Base-by-base conservation (phyloP, 2,888 invertebrate genomes). In the Tetropium fuscum region DNA sequence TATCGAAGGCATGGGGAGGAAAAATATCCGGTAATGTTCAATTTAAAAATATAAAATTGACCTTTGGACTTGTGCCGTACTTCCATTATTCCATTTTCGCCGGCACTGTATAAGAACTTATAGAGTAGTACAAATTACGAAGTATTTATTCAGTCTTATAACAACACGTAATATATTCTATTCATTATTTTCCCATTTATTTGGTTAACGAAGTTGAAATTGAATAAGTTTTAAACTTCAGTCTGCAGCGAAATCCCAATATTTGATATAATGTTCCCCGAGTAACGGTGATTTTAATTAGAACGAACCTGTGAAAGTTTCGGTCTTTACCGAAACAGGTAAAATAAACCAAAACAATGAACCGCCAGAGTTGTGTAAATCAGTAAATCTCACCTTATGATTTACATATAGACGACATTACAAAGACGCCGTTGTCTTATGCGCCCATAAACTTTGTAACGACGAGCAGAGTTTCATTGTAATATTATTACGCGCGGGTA, bases 401-500 rank as follows among this genome's bases (percentile, higher is more conserved):
- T 48, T 36, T 48, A 36, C 48, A 48, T 48, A 48, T 34, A 48
- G 32, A 36, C 36, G 32, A n/a, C 32, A 34, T 20, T 20, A 48
- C 47, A 48, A 20, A 34, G 34, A 34, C 47, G 19, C 16, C 32
- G 22, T n/a, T 22, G 36, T 36, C 36, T 48, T 48, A 34, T 48
- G 15, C 20, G 40, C 51, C 27, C 18, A 25, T 51, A 51, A 38
- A 51, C 40, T 40, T 51, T 40, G 16, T 36, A 36, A 49, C 48
- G 22, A 8, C 38, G 22, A 10, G 20, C 51, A 25, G 10, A 16
- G 25, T 51, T 25, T 51, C 51, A 38, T 51, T 48, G 15, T 11
- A 36, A 40, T n/a, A n/a, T 51, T 51, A 40, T 51, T 51, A 51
- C n/a, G 16, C 18, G 40, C 27, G 40, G 11, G 10, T 51, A 51